phyloP scores from a whole-genome alignment of 92 coral and sea anemone genomes.

The Actinostola sp. region DNA sequence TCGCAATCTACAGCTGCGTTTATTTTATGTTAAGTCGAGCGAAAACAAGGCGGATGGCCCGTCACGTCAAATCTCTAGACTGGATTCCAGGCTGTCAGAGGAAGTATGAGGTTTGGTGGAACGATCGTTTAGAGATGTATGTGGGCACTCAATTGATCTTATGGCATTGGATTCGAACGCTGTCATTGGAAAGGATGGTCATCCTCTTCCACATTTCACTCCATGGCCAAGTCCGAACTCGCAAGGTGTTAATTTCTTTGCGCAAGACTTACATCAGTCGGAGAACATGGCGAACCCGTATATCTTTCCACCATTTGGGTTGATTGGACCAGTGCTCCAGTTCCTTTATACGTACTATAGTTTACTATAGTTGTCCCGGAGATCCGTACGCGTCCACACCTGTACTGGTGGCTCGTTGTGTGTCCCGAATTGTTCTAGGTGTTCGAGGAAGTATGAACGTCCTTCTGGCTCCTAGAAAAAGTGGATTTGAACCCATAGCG shows the following conservation, averaged over 20 bases:
- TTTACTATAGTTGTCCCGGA: slow-evolving; percentile 6
- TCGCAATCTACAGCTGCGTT: no score
- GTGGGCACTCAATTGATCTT: slow-evolving; percentile 25
- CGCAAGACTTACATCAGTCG: slow-evolving; percentile 17
- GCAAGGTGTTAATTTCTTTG: slow-evolving; percentile 35
- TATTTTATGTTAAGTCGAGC: neutral
- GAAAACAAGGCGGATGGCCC: slow-evolving; percentile 22
- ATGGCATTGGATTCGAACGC: slow-evolving; percentile 44
- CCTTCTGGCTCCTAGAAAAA: slow-evolving; percentile 6
- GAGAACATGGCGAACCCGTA: slow-evolving; percentile 11
- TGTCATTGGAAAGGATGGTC: slow-evolving; percentile 15
- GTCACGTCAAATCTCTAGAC: slow-evolving; percentile 1
- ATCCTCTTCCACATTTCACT: slow-evolving; percentile 34
- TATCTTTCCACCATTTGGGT: no score
- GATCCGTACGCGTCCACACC: slow-evolving; percentile 7
- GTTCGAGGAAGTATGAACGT: neutral
- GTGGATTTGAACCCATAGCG: neutral
- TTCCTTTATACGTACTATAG: neutral
- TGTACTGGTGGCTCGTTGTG: slow-evolving; percentile 17
- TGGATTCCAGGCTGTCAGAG: slow-evolving; percentile 7
- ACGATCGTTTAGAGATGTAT: slow-evolving; percentile 6
- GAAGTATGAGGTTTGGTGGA: slow-evolving; percentile 19
- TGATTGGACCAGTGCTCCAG: slow-evolving; percentile 22
- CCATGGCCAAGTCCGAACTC: slow-evolving; percentile 24
- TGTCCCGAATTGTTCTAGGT: neutral